A percentile compares a stretch with the other conserved stretches of the same genome.
These are phyloP conservation scores for Ricordea florida DNA, from an alignment of 92 coral and sea anemone species.

Conservation along the genomic window DNA sequence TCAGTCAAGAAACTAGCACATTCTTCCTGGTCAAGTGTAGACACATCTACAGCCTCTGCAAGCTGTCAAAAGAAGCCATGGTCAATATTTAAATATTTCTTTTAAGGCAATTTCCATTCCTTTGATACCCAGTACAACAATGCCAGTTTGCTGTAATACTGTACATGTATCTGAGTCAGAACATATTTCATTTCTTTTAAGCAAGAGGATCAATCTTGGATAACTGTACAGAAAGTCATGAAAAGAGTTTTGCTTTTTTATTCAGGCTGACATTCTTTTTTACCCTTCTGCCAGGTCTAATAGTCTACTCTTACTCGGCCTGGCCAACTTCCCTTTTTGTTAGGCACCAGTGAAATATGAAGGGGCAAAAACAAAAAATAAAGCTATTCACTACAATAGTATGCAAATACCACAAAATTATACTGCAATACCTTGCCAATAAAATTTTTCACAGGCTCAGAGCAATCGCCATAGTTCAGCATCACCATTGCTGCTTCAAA, in stretches of 20 bases:
- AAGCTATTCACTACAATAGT: neutral
- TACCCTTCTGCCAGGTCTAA: too few relatives aligned
- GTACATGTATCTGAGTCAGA: too few relatives aligned
- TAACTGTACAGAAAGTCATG: too few relatives aligned
- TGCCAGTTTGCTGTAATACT: too few relatives aligned
- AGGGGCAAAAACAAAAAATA: neutral
- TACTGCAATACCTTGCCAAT: conserved; percentile 30
- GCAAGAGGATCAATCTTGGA: too few relatives aligned
- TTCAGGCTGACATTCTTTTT: too few relatives aligned
- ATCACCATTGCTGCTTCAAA: conserved; percentile 31
- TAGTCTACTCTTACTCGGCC: too few relatives aligned
- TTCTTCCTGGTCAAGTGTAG: conserved; percentile 38
- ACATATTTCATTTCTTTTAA: too few relatives aligned
- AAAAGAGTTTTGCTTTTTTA: too few relatives aligned
- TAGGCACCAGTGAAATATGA: neutral
- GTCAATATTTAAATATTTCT: neutral
- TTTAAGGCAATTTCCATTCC: neutral
- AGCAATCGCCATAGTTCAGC: conserved; percentile 30
- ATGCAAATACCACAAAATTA: neutral
- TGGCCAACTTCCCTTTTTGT: too few relatives aligned
- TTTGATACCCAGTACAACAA: too few relatives aligned
- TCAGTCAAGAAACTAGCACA: conserved; percentile 7
- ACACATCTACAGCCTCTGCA: conserved; percentile 25
- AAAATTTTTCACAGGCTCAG: conserved; percentile 18
- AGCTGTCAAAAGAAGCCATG: conserved; percentile 1